These are phyloP conservation scores for Dryobota labecula DNA, from an alignment of 2,888 invertebrate species.

Conservation along the genomic window DNA sequence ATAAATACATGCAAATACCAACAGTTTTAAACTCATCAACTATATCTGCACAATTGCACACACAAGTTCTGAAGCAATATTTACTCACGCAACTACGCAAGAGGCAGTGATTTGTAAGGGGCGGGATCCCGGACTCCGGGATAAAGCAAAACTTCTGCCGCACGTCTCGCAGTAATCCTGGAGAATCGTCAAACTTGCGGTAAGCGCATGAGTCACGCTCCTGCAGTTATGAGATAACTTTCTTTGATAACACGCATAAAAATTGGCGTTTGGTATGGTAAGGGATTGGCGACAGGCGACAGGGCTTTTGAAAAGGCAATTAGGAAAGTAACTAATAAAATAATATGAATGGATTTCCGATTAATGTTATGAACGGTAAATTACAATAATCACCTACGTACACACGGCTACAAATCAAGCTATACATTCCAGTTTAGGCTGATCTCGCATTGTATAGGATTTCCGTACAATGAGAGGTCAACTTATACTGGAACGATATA, in stretches of 20 bases:
- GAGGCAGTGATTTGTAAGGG: conserved; percentile 58
- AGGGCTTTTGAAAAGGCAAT: background rate
- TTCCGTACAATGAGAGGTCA: too few relatives aligned
- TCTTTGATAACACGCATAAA: conserved; percentile 67
- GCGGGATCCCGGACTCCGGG: conserved; percentile 22
- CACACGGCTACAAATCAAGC: too few relatives aligned
- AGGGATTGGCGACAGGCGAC: conserved; percentile 20
- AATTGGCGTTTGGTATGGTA: conserved; percentile 59
- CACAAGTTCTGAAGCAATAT: conserved; percentile 49
- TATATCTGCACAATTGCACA: conserved; percentile 23
- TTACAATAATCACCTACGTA: too few relatives aligned
- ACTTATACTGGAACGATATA: too few relatives aligned
- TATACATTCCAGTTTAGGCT: too few relatives aligned
- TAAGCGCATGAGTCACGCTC: conserved; percentile 64
- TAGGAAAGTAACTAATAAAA: background rate
- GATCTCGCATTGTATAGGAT: too few relatives aligned
- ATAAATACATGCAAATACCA: background rate
- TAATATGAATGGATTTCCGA: background rate
- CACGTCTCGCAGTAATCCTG: conserved; percentile 62
- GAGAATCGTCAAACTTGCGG: conserved; percentile 66
- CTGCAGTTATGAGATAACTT: conserved; percentile 73
- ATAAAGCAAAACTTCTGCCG: conserved; percentile 55
- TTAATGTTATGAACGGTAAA: background rate
- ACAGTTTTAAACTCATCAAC: conserved; percentile 10
- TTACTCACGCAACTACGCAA: conserved; percentile 45